Base-by-base conservation (phyloP, 37 sponge, comb jelly and placozoan genomes). In the Ephydatia muelleri region DNA sequence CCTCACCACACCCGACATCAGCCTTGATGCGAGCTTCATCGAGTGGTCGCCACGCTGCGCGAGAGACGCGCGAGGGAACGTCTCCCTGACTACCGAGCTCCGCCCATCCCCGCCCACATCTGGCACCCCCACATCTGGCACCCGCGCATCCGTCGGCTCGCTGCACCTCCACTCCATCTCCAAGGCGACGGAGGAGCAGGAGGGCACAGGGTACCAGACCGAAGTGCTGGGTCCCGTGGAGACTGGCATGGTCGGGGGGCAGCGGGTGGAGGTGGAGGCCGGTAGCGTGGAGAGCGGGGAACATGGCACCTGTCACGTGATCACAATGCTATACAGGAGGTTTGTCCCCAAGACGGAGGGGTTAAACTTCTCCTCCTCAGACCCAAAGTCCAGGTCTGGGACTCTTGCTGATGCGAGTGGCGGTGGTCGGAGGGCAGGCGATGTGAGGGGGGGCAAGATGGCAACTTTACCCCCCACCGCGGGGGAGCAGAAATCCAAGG, bases 181-280 rank as follows among this genome's bases (percentile, higher is more conserved):
- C 11, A 21, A 38, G n/a, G 68, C 85, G 1, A 82, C 73, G 5
- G 47, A 68, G 0, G 26, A 14, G 29, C 74, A 75, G 36, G 22
- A 19, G 27, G 28, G 34, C 14, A 83, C 82, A 43, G 64, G 68
- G 19, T 66, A 66, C 16, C 26, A 38, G 0, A n/a, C 82, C 34
- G 91, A 90, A 39, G 82, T 85, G 16, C 33, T 90, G 49, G 91
- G 91, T 13, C 91, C 91, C 8, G 82, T 82, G 48, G 86, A 90
- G n/a, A n/a, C n/a, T n/a, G n/a, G n/a, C 67, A 82, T 78, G 21
- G 72, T 90, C 0, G 77, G 86, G 82, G 91, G 91, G 29, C 86
- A 85, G 40, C 86, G 82, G 1, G 28, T 90, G 14, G 36, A 49
- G 1, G 77, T 90, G 25, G 65, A 28, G 11, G 47, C 83, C 5